Conservation (phyloP, 2,888 invertebrate genomes). For the Nymphalis urticae region DNA sequence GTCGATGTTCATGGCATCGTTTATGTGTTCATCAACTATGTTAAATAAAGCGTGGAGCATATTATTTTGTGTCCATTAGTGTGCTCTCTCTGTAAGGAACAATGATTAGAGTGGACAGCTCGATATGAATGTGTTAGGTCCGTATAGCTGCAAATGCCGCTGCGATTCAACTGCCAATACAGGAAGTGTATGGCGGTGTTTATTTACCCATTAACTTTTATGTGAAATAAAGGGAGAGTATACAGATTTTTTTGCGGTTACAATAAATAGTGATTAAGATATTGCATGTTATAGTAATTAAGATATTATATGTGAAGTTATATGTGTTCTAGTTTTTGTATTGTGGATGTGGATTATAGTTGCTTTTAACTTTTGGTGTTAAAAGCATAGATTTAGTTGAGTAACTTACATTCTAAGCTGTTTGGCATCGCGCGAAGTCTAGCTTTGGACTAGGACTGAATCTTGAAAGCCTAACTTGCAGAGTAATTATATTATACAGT, state of each 20-base stretch:
- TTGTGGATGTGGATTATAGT: not conserved
- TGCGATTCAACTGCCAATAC: constrained; percentile 28
- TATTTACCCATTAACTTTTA: constrained; percentile 5
- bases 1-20: constrained; percentile 9
- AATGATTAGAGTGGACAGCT: constrained; percentile 29
- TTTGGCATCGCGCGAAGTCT: constrained; percentile 25
- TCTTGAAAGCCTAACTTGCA: constrained; percentile 21
- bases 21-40: constrained; percentile 2
- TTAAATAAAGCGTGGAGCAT: not conserved
- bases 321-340: not conserved
- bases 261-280: not conserved
- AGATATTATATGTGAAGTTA: too few species aligned
- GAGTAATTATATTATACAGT: constrained; percentile 19
- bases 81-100: not conserved
- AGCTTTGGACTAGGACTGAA: constrained; percentile 26
- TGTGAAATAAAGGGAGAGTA: not conserved
- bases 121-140: constrained; percentile 38
- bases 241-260: not conserved
- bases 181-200: constrained; percentile 17
- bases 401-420: constrained; percentile 27
- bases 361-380: constrained; percentile 24
- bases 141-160: constrained; percentile 37
- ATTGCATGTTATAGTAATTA: not conserved
- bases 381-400: constrained; percentile 17
- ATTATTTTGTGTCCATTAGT: constrained; percentile 5